Conservation (phyloP, 2,888 invertebrate genomes). For the Pinctada fucata region DNA sequence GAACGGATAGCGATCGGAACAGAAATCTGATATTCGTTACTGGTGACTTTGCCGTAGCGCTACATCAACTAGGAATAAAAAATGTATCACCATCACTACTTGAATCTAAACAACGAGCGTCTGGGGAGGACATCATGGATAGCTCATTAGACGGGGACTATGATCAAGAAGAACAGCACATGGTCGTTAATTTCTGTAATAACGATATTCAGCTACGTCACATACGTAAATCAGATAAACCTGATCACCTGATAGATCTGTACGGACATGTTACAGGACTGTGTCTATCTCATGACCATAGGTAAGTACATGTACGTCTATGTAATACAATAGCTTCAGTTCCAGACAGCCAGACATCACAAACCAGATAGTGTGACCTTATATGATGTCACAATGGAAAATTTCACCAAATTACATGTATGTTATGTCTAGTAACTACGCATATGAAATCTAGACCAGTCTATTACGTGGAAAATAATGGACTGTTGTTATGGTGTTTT, state of each 20-base stretch:
- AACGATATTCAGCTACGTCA: slow-evolving; percentile 58
- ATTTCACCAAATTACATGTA: too few relatives aligned
- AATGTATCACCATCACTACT: slow-evolving; percentile 48
- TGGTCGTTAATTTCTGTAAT: slow-evolving; percentile 65
- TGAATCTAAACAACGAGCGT: slow-evolving; percentile 37
- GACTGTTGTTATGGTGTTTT: too few relatives aligned
- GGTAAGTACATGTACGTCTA: slow-evolving; percentile 75
- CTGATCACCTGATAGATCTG: slow-evolving; percentile 88
- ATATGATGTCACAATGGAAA: too few relatives aligned
- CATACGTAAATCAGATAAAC: slow-evolving; percentile 79
- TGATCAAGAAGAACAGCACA: slow-evolving; percentile 49
- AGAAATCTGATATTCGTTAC: slow-evolving; percentile 63
- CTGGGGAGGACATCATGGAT: slow-evolving; percentile 5
- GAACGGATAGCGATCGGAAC: neutral
- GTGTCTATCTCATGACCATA: slow-evolving; percentile 89
- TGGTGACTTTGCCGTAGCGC: slow-evolving; percentile 65
- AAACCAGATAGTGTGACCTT: too few relatives aligned
- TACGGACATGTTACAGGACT: slow-evolving; percentile 92
- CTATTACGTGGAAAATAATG: too few relatives aligned
- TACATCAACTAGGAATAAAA: slow-evolving; percentile 65
- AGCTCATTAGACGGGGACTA: slow-evolving; percentile 26
- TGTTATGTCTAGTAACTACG: too few relatives aligned
- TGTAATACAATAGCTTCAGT: too few relatives aligned
- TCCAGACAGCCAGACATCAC: too few relatives aligned
- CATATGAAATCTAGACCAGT: too few relatives aligned